Base-by-base conservation (phyloP, 1,140 invertebrate species). In the Drosophila nigrodunni region DNA sequence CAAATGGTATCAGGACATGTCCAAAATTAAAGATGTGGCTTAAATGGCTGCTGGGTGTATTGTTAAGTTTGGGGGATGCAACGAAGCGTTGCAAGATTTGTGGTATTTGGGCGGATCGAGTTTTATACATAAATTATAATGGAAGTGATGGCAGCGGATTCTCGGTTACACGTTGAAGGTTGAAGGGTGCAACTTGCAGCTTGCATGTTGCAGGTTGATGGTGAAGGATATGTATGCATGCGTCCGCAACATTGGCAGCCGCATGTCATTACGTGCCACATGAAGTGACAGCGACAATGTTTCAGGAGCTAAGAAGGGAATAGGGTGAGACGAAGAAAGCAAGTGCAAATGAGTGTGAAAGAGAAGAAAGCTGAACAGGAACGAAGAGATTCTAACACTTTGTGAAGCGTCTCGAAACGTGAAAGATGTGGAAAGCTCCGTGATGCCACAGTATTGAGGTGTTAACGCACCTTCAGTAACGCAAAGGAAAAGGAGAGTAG, bases 211-310 rank as follows among this genome's bases (percentile, higher is more conserved):
- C 37, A 58, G 59, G 60, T 54, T 47, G 62, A 64, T 34, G 79
- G 57, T 47, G 60, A 71, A 62, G 47, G 75, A 39, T 59, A 55
- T 30, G 54, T 47, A 43, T 50, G 39, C 18, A 7, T 64, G 62
- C 71, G 79, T 76, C 79, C 75, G 60, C 82, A 82, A 71, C 83
- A 79, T 88, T 88, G 82, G 66, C 83, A 80, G 82, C 76, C 82
- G 79, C 83, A 88, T 87, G 82, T 82, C 83, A 87, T 88, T 88
- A 82, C 83, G 80, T 88, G 82, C 75, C 66, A 75, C 65, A 69
- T 30, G 47, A 46, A 50, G 54, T 59, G 70, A 58, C 50, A 66
- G 52, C 77, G 50, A 74, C 49, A 49, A 65, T 65, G 62, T 55
- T 50, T 25, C 61, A 54, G 9, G 5, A n/a, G 43, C 25, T 21